Percentiles rank a stretch among this genome's conserved stretches.
These are phyloP conservation scores for Volucella inanis DNA, from an alignment of 2,888 invertebrate genomes.

Conservation along the genomic window DNA sequence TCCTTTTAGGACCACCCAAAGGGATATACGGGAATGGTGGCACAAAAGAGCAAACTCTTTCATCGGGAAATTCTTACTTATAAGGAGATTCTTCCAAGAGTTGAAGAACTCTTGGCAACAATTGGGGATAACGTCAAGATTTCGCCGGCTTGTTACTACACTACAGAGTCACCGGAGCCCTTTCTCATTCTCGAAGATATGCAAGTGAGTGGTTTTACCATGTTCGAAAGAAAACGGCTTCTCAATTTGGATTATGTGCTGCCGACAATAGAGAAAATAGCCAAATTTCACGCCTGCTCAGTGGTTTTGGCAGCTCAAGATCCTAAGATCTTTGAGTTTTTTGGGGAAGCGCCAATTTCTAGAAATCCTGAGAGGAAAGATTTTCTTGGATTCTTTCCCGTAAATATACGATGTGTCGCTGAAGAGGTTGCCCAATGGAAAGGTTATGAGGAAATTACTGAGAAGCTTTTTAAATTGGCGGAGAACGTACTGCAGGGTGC, in stretches of 20 bases:
- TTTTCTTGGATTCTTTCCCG: conserved; percentile 81
- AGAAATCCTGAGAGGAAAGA: conserved; percentile 81
- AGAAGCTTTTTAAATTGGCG: conserved; percentile 81
- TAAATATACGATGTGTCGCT: conserved; percentile 81
- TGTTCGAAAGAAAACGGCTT: conserved; percentile 84
- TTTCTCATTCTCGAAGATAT: conserved; percentile 85
- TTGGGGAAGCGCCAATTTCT: conserved; percentile 81
- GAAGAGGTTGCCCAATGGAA: conserved; percentile 81
- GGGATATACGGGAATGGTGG: conserved; percentile 81
- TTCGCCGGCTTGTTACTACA: conserved; percentile 81
- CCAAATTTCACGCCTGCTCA: conserved; percentile 85
- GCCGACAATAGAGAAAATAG: conserved; percentile 84
- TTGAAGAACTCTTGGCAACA: conserved; percentile 79
- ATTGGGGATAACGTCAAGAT: conserved; percentile 81
- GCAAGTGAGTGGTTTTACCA: conserved; percentile 84
- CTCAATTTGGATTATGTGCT: conserved; percentile 84
- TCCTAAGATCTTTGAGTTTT: conserved; percentile 80
- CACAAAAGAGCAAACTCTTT: conserved; percentile 81
- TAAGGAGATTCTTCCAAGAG: conserved; percentile 80
- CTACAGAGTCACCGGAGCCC: conserved; percentile 81
- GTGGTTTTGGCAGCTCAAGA: conserved; percentile 79
- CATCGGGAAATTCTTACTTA: conserved; percentile 82
- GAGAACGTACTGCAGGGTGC: conserved; percentile 80
- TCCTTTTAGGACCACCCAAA: conserved; percentile 79
- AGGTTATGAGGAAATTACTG: conserved; percentile 81